Evolutionary conservation across 23 tunicate genomes (phyloP).

Genomic region (Trididemnum miniatum): DNA sequence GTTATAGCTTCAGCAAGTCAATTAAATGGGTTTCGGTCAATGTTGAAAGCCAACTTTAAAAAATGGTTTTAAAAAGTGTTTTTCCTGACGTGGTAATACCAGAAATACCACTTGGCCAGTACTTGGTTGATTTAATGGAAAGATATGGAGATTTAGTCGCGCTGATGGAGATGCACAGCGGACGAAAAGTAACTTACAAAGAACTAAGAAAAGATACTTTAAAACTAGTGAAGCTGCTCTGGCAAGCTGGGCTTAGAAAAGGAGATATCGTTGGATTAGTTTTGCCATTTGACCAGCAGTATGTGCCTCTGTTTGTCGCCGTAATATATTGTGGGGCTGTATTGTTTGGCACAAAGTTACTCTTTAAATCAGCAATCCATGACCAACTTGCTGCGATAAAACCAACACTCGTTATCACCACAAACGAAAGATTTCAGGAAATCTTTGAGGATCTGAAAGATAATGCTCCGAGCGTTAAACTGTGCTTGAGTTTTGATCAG

Average conservation of each 20-base stretch:
- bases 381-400: conserved; percentile 2
- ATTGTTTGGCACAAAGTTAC: not conserved
- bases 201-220: not conserved
- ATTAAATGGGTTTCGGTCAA: too few relatives aligned
- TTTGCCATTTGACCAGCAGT: conserved; percentile 17
- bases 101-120: conserved; percentile 32
- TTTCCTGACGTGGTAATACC: conserved; percentile 47
- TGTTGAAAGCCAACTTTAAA: too few relatives aligned
- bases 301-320: not conserved
- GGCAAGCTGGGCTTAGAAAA: conserved; percentile 13
- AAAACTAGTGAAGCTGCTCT: not conserved
- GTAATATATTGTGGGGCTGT: conserved; percentile 5
- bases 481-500: conserved; percentile 20
- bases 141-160: conserved; percentile 35
- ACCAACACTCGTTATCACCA: conserved; percentile 8
- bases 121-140: conserved; percentile 10
- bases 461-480: conserved; percentile 10
- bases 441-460: not conserved
- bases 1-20: too few relatives aligned
- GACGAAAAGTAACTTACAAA: not conserved
- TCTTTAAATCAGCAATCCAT: conserved; percentile 6
- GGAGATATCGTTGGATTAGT: conserved; percentile 7
- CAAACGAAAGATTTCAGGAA: conserved; percentile 1
- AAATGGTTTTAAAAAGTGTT: conserved; percentile 42
- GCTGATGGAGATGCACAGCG: conserved; percentile 21